Evolutionary conservation across 2,113 vertebrate species (phyloP).

Genomic region (Myocastor coypus): DNA sequence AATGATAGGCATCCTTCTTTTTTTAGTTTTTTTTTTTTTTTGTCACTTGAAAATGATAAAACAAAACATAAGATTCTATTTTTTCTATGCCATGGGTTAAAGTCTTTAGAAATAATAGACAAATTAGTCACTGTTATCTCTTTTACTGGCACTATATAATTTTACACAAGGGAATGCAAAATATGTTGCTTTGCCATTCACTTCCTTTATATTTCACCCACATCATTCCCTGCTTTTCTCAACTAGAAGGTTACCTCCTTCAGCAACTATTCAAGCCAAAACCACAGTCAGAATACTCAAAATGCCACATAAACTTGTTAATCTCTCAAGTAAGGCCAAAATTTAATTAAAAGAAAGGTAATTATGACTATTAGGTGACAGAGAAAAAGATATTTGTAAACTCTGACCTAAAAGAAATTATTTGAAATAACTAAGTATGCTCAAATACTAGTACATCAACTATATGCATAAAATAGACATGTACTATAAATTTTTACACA

Average conservation of each 20-base stretch:
- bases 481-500: neutral
- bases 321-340: slow-evolving; percentile 27
- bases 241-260: neutral
- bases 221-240: neutral
- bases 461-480: neutral
- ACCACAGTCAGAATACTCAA: slow-evolving; percentile 27
- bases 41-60: slow-evolving; percentile 53
- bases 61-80: neutral
- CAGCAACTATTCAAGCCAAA: slow-evolving; percentile 21
- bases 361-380: neutral
- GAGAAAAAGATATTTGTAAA: neutral
- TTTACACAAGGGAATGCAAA: neutral
- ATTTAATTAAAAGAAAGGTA: neutral
- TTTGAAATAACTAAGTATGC: neutral
- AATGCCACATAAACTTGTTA: slow-evolving; percentile 35
- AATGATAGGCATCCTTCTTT: neutral
- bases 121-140: slow-evolving; percentile 27
- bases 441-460: neutral
- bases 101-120: neutral
- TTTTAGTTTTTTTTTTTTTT: neutral
- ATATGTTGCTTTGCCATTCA: slow-evolving; percentile 52
- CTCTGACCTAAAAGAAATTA: slow-evolving; percentile 38
- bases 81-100: slow-evolving; percentile 28
- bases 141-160: neutral
- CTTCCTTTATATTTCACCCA: slow-evolving; percentile 1